Conservation (phyloP, 2,113 vertebrate genomes). For the Oceanites oceanicus region DNA sequence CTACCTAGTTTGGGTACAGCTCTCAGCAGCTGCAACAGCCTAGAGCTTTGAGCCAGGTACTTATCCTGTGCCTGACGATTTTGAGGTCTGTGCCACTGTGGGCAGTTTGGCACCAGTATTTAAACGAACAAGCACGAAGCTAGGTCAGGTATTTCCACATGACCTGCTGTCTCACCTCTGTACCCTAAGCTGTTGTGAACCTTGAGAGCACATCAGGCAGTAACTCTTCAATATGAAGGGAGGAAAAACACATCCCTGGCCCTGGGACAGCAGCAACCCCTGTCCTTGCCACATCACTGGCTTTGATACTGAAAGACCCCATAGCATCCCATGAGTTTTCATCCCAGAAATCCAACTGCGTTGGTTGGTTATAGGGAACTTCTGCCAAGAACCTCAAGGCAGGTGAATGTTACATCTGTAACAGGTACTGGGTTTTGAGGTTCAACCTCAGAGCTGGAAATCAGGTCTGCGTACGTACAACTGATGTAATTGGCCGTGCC, state of each 20-base stretch:
- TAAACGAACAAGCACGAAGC: accelerated
- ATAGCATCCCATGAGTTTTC: not conserved
- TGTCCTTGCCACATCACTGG: not conserved
- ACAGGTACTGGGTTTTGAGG: not conserved
- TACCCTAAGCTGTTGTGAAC: not conserved
- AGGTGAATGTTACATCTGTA: not conserved
- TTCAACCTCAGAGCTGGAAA: not conserved
- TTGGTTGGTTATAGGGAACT: not conserved
- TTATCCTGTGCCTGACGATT: not conserved
- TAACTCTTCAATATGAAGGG: not conserved
- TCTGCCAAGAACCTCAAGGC: not conserved
- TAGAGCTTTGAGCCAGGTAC: not conserved
- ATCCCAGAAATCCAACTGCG: not conserved
- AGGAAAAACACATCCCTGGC: not conserved
- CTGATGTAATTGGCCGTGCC: not conserved
- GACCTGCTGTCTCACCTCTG: not conserved
- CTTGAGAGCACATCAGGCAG: not conserved
- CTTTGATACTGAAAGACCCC: not conserved
- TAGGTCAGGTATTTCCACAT: not conserved
- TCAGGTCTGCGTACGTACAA: not conserved
- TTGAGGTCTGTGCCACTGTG: not conserved
- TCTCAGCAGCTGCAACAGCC: not conserved
- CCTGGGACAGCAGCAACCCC: not conserved
- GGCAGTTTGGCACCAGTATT: not conserved
- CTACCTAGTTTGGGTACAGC: not conserved